Percentiles rank a stretch among this genome's conserved stretches.
Conservation (phyloP, 2,888 invertebrate species). For the Epistrophe grossulariae region DNA sequence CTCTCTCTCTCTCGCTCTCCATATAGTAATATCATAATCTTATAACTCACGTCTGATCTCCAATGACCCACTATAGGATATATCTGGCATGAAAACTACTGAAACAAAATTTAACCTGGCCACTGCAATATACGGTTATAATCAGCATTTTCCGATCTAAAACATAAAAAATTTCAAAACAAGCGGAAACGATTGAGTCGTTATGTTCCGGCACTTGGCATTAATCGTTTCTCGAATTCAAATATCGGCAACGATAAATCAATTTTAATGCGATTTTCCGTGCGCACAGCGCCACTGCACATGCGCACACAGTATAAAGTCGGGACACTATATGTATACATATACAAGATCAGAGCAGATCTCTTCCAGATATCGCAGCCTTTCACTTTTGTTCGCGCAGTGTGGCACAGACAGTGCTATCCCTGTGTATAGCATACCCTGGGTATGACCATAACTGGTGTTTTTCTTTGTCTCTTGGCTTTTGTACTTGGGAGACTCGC, state of each 20-base stretch:
- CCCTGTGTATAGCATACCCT: background rate
- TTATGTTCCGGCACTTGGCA: slow-evolving; percentile 76
- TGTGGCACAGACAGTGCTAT: background rate
- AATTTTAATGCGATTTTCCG: slow-evolving; percentile 73
- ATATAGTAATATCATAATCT: slow-evolving; percentile 6
- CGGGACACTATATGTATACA: background rate
- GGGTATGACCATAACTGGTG: slow-evolving; percentile 64
- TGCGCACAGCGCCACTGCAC: slow-evolving; percentile 61
- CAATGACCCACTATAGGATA: slow-evolving; percentile 20
- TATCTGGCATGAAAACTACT: slow-evolving; percentile 2
- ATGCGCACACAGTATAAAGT: background rate
- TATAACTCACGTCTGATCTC: slow-evolving; percentile 42
- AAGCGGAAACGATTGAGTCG: slow-evolving; percentile 76
- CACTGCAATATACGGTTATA: slow-evolving; percentile 17
- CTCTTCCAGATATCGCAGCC: slow-evolving; percentile 65
- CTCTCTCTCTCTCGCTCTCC: background rate
- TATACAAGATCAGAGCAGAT: slow-evolving; percentile 46
- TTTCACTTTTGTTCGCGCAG: slow-evolving; percentile 67
- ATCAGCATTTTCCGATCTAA: slow-evolving; percentile 58
- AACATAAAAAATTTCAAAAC: slow-evolving; percentile 54
- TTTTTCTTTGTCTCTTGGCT: slow-evolving; percentile 61
- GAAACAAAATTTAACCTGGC: slow-evolving; percentile 28
- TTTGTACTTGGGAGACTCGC: background rate
- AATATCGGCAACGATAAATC: slow-evolving; percentile 73
- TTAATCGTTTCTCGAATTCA: slow-evolving; percentile 75